Percentiles rank a stretch among this genome's conserved stretches.
Conservation (phyloP, 2,797 vertebrate genomes). For the Clarias fuscus region DNA sequence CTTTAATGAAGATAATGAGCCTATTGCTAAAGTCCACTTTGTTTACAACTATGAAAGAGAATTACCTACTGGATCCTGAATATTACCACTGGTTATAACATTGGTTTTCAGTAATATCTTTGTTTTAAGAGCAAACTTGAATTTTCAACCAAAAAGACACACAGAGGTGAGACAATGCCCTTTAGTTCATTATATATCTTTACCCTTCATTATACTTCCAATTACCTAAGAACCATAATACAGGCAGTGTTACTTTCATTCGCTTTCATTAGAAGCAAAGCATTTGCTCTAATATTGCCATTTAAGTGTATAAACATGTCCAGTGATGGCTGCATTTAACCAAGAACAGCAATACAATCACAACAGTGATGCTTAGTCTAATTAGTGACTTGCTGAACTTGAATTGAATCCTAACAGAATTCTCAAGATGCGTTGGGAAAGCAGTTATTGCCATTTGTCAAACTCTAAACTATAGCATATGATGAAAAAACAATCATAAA, state of each 20-base stretch:
- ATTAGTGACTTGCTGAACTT: constrained; percentile 16
- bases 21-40: neutral
- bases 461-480: constrained; percentile 1
- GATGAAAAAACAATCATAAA: neutral
- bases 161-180: neutral
- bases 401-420: constrained; percentile 14
- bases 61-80: neutral
- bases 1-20: neutral
- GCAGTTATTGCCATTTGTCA: constrained; percentile 1
- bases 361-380: constrained; percentile 20
- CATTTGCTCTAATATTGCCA: constrained; percentile 13
- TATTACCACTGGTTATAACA: neutral
- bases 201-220: constrained; percentile 40
- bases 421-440: constrained; percentile 1
- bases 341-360: constrained; percentile 30
- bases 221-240: constrained; percentile 41
- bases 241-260: constrained; percentile 15
- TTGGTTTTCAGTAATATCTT: neutral
- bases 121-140: neutral
- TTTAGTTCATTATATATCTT: constrained; percentile 16
- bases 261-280: constrained; percentile 17
- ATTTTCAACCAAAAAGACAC: constrained; percentile 4
- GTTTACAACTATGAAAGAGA: neutral
- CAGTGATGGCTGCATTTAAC: constrained; percentile 18
- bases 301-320: constrained; percentile 3